Conservation (phyloP, 2,888 invertebrate species). For the Apamea epomidion region DNA sequence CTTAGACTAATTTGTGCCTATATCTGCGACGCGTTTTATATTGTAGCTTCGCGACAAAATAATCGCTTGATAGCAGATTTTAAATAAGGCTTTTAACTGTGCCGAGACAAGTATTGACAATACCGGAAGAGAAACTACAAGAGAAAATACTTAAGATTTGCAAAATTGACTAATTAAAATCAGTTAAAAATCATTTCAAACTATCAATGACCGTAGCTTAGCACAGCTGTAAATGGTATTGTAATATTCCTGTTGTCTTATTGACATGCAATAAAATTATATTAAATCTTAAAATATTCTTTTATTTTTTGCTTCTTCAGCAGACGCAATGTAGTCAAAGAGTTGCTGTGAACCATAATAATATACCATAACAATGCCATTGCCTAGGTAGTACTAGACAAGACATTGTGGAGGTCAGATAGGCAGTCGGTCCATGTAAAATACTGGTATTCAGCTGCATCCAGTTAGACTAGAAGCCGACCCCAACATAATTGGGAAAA, state of each 20-base stretch:
- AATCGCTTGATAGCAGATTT: slow-evolving; percentile 19
- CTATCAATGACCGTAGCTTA: slow-evolving; percentile 19
- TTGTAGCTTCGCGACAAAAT: slow-evolving; percentile 15
- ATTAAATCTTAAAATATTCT: neutral
- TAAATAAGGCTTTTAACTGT: slow-evolving; percentile 15
- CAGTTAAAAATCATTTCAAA: slow-evolving; percentile 12
- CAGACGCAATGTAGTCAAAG: neutral
- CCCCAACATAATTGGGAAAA: neutral
- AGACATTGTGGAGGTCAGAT: too few relatives aligned
- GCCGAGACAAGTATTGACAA: neutral
- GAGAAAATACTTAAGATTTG: neutral
- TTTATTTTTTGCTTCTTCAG: neutral
- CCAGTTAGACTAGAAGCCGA: too few relatives aligned
- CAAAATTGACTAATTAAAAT: neutral
- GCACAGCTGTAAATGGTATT: slow-evolving; percentile 17
- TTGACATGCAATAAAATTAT: slow-evolving; percentile 40
- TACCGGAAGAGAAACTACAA: neutral
- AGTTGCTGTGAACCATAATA: neutral
- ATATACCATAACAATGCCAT: neutral
- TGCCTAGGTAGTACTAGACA: too few relatives aligned
- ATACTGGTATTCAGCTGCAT: too few relatives aligned
- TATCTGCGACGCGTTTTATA: slow-evolving; percentile 26
- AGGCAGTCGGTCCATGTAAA: too few relatives aligned
- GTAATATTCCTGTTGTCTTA: slow-evolving; percentile 24
- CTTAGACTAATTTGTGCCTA: slow-evolving; percentile 45